Base-by-base conservation (phyloP, 2,888 invertebrate species). In the Agrenia bidenticulata region DNA sequence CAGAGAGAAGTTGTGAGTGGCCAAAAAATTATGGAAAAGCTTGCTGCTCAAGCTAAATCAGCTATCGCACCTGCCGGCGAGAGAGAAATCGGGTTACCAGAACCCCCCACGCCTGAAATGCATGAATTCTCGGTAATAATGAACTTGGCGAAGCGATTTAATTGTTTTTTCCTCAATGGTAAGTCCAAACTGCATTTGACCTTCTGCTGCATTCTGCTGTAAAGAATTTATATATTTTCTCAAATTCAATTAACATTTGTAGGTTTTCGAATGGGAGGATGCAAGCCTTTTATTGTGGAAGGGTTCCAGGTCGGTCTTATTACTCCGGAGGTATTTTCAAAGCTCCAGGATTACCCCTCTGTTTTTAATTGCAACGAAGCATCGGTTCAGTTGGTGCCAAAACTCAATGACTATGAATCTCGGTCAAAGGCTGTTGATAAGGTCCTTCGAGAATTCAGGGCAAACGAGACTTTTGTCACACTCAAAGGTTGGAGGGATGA, bases 401-500 rank as follows among this genome's bases (percentile, higher is more conserved):
- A 91, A 61, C 91, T 92, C 79, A 84, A 90, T 78, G 90, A 91
- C 78, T 93, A 92, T 79, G 86, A 88, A 73, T 90, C 92, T 78
- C 85, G 93, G 76, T 90, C 90, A 68, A 84, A 84, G 61, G 86
- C 86, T 78, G 84, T 95, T 54, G 92, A 91, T 73, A 85, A 87
- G 79, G 88, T 94, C 66, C 83, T 96, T 77, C 85, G 86, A 76
- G 86, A 89, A 79, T 83, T 94, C 78, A 84, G 88, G 68, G 85
- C 85, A 70, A 87, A 90, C 77, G 87, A 89, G 78, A 85, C 87
- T 75, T 89, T 94, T 79, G 84, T 88, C 72, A 89, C 94, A 50
- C 82, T 94, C 9, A 88, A 88, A 78, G 94, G 95, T 19, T 96
- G 95, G 95, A 85, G 95, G 79, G 89, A 95, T 83, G 95, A 96